A percentile compares a stretch with the other conserved stretches of the same genome.
phyloP scores from a whole-genome alignment of 2,113 vertebrate species.

The Periophthalmus modestus region DNA sequence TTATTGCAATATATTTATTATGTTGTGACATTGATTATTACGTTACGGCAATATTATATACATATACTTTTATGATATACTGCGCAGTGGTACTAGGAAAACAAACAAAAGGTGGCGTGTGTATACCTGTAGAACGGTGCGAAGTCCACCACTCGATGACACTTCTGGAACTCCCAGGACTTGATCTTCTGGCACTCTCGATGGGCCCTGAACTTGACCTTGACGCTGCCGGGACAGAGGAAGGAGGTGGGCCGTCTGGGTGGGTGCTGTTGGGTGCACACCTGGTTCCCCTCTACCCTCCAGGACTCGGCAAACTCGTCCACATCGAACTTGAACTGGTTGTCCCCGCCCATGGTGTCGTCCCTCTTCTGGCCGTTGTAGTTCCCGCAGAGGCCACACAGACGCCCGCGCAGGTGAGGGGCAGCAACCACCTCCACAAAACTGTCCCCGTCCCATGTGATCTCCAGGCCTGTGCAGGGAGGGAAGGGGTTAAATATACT shows the following conservation, averaged over 20 bases:
- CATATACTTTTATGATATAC: too few species aligned
- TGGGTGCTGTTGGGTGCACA: constrained; percentile 79
- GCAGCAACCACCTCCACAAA: constrained; percentile 96
- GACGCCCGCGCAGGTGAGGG: constrained; percentile 87
- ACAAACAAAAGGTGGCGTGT: background rate
- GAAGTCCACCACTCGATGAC: constrained; percentile 90
- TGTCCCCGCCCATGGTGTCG: constrained; percentile 91
- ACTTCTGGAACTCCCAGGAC: constrained; percentile 93
- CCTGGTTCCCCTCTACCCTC: constrained; percentile 91
- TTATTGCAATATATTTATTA: too few species aligned
- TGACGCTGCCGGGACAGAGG: constrained; percentile 88
- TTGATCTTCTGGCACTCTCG: constrained; percentile 96
- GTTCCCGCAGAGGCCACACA: constrained; percentile 97
- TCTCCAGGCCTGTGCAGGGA: constrained; percentile 85
- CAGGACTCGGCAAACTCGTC: constrained; percentile 97
- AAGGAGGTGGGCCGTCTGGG: constrained; percentile 82
- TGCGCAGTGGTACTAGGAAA: background rate
- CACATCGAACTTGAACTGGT: constrained; percentile 94
- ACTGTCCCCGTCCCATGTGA: constrained; percentile 99
- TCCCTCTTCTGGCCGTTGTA: constrained; percentile 97
- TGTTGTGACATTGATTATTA: too few species aligned
- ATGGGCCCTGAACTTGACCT: constrained; percentile 92
- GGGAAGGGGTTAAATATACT: background rate
- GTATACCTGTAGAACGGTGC: constrained; percentile 88
- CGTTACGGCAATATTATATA: too few species aligned